phyloP scores from a whole-genome alignment of 2,888 invertebrate genomes.

The Apodemia mormo region DNA sequence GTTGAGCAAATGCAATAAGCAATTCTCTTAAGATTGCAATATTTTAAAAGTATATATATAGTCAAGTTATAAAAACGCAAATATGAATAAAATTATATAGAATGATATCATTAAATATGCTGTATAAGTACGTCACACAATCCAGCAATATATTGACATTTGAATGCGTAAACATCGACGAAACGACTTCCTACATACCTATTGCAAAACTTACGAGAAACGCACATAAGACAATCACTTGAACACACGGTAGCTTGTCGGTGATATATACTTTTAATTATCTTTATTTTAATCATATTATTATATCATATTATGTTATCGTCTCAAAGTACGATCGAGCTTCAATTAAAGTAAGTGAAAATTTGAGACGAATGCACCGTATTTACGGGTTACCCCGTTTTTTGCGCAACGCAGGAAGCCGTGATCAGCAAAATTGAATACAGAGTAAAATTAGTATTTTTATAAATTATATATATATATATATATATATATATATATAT shows the following conservation, averaged over 20 bases:
- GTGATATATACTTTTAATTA: neutral
- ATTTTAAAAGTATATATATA: neutral
- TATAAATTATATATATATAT: too few species aligned
- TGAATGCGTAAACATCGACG: neutral
- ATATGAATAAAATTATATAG: neutral
- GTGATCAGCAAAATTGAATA: too few species aligned
- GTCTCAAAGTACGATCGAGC: too few species aligned
- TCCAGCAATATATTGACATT: slow-evolving; percentile 6
- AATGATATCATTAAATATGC: neutral
- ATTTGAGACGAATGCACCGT: too few species aligned
- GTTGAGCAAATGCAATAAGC: too few species aligned
- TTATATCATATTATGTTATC: neutral
- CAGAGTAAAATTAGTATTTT: too few species aligned
- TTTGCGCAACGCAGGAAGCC: too few species aligned
- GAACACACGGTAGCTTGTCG: neutral
- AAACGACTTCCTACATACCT: slow-evolving; percentile 1
- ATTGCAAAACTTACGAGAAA: slow-evolving; percentile 12
- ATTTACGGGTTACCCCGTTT: too few species aligned
- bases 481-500: too few species aligned
- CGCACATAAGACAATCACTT: neutral
- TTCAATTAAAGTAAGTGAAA: too few species aligned
- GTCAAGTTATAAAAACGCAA: neutral
- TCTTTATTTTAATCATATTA: too few species aligned
- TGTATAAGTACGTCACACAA: neutral
- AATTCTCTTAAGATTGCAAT: too few species aligned